Base-by-base conservation (phyloP, 2,797 vertebrate species). In the Benthosema pterotum region DNA sequence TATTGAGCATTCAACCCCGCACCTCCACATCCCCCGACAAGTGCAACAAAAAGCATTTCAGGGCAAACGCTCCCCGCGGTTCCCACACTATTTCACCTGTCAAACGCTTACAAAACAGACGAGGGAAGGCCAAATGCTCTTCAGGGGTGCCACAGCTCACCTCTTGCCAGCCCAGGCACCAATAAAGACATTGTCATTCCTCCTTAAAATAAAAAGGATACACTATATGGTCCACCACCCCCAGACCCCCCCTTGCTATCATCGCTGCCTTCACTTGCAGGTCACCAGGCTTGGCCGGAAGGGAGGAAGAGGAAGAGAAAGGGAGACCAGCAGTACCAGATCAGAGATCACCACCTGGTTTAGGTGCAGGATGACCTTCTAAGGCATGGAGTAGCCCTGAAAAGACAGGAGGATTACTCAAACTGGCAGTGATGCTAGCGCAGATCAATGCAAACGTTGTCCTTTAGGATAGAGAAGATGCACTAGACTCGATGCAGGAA, bases 1-100 rank as follows among this genome's bases (percentile, higher is more conserved):
- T 85, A 90, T 90, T 91, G 89, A 91, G 88, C 83, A 90, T 91
- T 91, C 89, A 89, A 25, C 65, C 61, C 58, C 55, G 84, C 83
- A 88, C 84, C 87, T 87, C 88, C 80, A 82, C 77, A 80, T 87
- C 79, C 72, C 32, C 78, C 79, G 82, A 90, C 89, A 88, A 86
- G 87, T 72, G 63, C 84, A 76, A 91, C 89, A 88, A 88, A 89
- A 88, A 89, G 85, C 83, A 79, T 88, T 91, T 87, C 86, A 84
- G 86, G 18, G 84, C 84, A 70, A 83, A 79, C 86, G 79, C 80
- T 89, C 87, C 86, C 83, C 4, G 73, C 78, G 75, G 87, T 91
- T 91, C 89, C 89, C 89, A 91, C 89, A 91, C 87, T 91, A 90
- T 90, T 89, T 91, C 88, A 91, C 89, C 89, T 91, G 89, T 91